Evolutionary conservation across 2,113 vertebrate species (phyloP).

Genomic region (Danionella cerebrum): DNA sequence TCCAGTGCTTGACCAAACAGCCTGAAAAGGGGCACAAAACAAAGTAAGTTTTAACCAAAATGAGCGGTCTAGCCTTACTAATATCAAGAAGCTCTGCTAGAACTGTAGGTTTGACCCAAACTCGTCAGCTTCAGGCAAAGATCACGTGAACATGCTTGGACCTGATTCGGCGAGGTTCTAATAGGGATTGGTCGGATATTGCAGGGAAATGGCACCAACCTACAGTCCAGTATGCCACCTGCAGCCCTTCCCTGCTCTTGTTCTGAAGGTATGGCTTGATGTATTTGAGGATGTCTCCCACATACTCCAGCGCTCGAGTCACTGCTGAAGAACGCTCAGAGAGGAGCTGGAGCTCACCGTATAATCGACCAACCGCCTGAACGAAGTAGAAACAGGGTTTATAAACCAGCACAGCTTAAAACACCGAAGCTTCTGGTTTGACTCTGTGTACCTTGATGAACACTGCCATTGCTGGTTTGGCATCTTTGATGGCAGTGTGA

Average conservation of each 20-base stretch:
- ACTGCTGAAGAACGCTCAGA: conserved; percentile 83
- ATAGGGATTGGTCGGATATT: no score
- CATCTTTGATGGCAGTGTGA: conserved; percentile 58
- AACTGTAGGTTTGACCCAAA: no score
- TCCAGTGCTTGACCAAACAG: conserved; percentile 88
- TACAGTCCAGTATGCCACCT: conserved; percentile 76
- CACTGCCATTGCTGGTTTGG: conserved; percentile 67
- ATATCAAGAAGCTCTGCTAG: no score
- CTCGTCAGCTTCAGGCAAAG: no score
- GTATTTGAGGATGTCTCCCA: conserved; percentile 88
- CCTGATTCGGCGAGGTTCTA: no score
- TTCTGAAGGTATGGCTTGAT: conserved; percentile 84
- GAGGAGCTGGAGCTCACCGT: conserved; percentile 70
- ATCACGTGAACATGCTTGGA: no score
- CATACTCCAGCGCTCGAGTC: conserved; percentile 77
- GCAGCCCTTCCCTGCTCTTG: conserved; percentile 80
- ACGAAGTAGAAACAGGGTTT: conserved; percentile 39
- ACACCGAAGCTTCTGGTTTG: not conserved
- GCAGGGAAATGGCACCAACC: conserved; percentile 65
- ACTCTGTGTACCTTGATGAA: conserved; percentile 79
- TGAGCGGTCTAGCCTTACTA: no score
- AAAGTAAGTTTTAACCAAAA: not conserved
- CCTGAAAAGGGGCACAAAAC: conserved; percentile 61
- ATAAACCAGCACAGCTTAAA: not conserved
- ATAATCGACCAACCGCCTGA: conserved; percentile 80